A percentile compares a stretch with the other conserved stretches of the same genome.
These are phyloP conservation scores for Diadophis punctatus DNA, from an alignment of 2,113 vertebrate genomes.

Conservation along the genomic window DNA sequence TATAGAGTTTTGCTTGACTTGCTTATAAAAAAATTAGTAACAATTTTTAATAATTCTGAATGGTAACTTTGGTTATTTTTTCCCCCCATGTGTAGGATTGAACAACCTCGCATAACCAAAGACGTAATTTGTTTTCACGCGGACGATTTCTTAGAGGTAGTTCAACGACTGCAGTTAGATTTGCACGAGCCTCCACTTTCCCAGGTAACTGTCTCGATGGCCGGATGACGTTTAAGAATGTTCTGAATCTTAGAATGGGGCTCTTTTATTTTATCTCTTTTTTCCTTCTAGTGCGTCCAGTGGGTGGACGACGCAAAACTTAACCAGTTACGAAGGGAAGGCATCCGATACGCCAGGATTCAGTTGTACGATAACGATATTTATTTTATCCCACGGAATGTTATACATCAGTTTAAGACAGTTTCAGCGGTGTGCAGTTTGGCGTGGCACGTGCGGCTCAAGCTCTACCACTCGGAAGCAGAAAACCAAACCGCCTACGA, in stretches of 20 bases:
- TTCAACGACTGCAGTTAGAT: conserved; percentile 92
- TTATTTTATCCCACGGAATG: conserved; percentile 96
- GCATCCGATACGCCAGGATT: conserved; percentile 93
- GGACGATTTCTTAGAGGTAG: conserved; percentile 90
- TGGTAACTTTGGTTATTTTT: neutral
- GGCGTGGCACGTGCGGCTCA: conserved; percentile 92
- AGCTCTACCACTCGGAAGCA: conserved; percentile 80
- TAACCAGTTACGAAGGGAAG: conserved; percentile 96
- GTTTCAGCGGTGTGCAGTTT: conserved; percentile 95
- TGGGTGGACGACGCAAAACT: conserved; percentile 99
- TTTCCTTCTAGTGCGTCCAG: conserved; percentile 84
- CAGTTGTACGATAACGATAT: conserved; percentile 94
- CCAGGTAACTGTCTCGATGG: conserved; percentile 73
- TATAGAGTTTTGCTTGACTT: conserved; percentile 4
- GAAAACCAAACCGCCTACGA: conserved; percentile 62
- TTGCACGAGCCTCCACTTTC: conserved; percentile 94
- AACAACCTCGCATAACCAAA: conserved; percentile 97
- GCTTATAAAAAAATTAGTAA: neutral
- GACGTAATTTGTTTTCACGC: conserved; percentile 98
- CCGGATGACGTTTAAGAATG: neutral
- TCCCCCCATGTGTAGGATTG: conserved; percentile 67
- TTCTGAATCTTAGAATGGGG: conserved; percentile 1
- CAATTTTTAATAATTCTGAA: conserved; percentile 17
- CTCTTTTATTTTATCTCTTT: conserved; percentile 13
- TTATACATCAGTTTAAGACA: conserved; percentile 98